Evolutionary conservation across 2,113 vertebrate species (phyloP).

Genomic region (Clarias magur): DNA sequence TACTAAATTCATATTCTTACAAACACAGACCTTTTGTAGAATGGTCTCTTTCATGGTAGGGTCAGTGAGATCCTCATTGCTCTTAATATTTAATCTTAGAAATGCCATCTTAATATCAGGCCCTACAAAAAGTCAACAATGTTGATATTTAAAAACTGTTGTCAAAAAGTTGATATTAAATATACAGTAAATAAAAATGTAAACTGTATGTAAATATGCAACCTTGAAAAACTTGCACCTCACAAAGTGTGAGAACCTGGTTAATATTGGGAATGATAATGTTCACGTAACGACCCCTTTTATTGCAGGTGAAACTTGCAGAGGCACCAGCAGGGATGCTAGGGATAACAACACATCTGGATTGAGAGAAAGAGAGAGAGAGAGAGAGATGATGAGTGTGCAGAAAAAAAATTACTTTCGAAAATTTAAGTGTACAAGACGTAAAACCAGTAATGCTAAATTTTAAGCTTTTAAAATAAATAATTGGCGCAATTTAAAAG

Average conservation of each 20-base stretch:
- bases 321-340: background rate
- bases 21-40: background rate
- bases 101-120: background rate
- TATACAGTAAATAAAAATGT: background rate
- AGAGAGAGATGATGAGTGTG: too few relatives aligned
- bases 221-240: background rate
- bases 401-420: too few relatives aligned
- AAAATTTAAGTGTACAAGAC: too few relatives aligned
- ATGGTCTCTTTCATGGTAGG: background rate
- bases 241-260: background rate
- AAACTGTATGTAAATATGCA: background rate
- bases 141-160: background rate
- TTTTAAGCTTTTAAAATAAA: too few relatives aligned
- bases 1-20: too few relatives aligned
- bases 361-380: background rate
- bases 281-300: background rate
- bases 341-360: background rate
- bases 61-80: background rate
- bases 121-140: background rate
- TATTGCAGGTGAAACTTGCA: background rate
- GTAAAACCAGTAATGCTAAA: too few relatives aligned
- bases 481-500: too few relatives aligned
- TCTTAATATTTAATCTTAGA: background rate
- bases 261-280: background rate
- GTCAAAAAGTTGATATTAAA: background rate